Conservation (phyloP, 2,888 invertebrate genomes). For the Leuctra nigra region DNA sequence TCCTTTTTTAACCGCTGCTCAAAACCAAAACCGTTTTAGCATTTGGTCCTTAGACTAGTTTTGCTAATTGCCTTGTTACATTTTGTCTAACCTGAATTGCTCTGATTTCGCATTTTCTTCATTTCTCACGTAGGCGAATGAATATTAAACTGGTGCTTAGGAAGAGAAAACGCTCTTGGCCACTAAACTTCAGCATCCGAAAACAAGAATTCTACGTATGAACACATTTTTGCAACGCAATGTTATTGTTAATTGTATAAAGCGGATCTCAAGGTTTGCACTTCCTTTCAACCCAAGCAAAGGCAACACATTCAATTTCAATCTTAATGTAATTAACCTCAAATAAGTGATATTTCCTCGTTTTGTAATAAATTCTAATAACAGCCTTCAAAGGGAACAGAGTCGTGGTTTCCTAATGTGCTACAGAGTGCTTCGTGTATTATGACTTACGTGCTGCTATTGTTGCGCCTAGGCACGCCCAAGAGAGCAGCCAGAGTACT, state of each 20-base stretch:
- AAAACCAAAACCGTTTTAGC: no score
- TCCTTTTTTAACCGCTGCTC: no score
- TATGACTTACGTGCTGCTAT: conserved; percentile 9
- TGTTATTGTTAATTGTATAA: not conserved
- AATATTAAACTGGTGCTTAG: not conserved
- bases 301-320: not conserved
- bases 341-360: conserved; percentile 11
- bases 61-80: not conserved
- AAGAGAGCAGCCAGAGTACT: not conserved
- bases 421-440: not conserved
- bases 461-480: conserved; percentile 9
- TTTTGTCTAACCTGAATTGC: not conserved
- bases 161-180: not conserved
- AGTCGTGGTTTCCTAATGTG: not conserved
- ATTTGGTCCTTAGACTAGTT: no score
- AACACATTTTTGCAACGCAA: not conserved
- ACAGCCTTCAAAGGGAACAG: not conserved
- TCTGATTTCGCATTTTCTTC: not conserved
- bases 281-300: not conserved
- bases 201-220: not conserved
- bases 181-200: not conserved
- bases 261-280: conserved; percentile 9
- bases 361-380: conserved; percentile 1
- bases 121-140: not conserved
- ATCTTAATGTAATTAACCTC: conserved; percentile 11